These are phyloP conservation scores for Wasmannia auropunctata DNA, from an alignment of 1,140 invertebrate genomes.

Conservation along the genomic window DNA sequence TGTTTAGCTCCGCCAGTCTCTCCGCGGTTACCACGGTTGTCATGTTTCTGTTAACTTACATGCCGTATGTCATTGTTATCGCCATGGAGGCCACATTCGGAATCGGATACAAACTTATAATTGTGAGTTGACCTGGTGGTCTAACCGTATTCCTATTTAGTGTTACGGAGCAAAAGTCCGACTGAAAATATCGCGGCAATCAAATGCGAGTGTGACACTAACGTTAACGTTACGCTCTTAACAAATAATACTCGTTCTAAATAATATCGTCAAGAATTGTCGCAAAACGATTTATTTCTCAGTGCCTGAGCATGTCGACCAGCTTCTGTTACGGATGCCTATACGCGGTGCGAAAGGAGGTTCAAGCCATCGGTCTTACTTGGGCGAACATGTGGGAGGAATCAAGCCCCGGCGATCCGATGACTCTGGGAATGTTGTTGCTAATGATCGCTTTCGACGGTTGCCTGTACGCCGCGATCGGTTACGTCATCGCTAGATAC, in stretches of 20 bases:
- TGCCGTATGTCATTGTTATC: conserved; percentile 88
- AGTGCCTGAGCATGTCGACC: conserved; percentile 88
- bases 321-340: conserved; percentile 88
- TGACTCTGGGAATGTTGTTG: conserved; percentile 84
- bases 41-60: conserved; percentile 87
- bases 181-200: not conserved
- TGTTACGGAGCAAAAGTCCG: not conserved
- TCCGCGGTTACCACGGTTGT: conserved; percentile 87
- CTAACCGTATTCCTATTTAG: not conserved
- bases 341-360: conserved; percentile 87
- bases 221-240: not conserved
- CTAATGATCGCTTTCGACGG: conserved; percentile 80
- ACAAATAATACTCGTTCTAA: too few relatives aligned
- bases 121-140: conserved; percentile 84
- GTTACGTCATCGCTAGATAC: conserved; percentile 78
- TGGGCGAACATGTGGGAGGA: conserved; percentile 85
- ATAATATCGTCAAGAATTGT: not conserved
- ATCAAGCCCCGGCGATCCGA: conserved; percentile 82
- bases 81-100: conserved; percentile 87
- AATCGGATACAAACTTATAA: conserved; percentile 85
- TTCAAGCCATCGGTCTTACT: conserved; percentile 85
- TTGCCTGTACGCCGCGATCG: conserved; percentile 79
- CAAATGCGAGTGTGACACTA: not conserved
- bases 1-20: conserved; percentile 88
- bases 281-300: conserved; percentile 46